Evolutionary conservation across 2,888 invertebrate genomes (phyloP).

Genomic region (Ochropleura leucogaster): DNA sequence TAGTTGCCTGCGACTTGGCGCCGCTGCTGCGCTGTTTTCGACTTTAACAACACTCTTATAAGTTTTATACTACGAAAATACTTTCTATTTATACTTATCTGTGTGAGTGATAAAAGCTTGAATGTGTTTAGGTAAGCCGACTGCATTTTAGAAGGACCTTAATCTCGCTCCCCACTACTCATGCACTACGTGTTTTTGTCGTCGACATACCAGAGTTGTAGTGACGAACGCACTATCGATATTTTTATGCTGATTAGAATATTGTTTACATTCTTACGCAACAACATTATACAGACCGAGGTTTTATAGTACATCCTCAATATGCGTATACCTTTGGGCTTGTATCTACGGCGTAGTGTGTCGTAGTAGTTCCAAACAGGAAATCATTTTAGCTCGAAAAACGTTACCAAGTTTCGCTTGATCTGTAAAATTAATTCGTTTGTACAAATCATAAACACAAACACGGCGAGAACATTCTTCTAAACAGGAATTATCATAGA

Average conservation of each 20-base stretch:
- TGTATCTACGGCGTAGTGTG: constrained; percentile 31
- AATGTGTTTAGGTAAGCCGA: constrained; percentile 83
- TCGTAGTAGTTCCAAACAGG: constrained; percentile 29
- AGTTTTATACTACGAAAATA: constrained; percentile 71
- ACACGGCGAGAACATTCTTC: constrained; percentile 70
- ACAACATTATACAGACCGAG: constrained; percentile 46
- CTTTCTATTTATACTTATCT: constrained; percentile 67
- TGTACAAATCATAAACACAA: constrained; percentile 50
- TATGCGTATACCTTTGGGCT: constrained; percentile 43
- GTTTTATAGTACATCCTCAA: constrained; percentile 49
- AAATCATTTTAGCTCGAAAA: constrained; percentile 40
- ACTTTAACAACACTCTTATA: constrained; percentile 73
- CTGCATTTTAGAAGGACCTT: constrained; percentile 87
- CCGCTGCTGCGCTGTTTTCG: constrained; percentile 63
- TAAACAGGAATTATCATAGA: constrained; percentile 80
- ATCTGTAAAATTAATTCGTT: constrained; percentile 51
- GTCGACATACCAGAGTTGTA: constrained; percentile 82
- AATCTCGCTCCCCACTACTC: constrained; percentile 82
- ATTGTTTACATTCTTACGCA: constrained; percentile 65
- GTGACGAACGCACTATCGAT: constrained; percentile 75
- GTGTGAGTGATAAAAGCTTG: constrained; percentile 81
- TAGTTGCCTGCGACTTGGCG: constrained; percentile 76
- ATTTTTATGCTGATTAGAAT: constrained; percentile 69
- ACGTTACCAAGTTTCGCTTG: constrained; percentile 20
- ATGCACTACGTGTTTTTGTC: constrained; percentile 81